phyloP scores from a whole-genome alignment of 2,888 invertebrate species.

The Chymomyza caudatula region DNA sequence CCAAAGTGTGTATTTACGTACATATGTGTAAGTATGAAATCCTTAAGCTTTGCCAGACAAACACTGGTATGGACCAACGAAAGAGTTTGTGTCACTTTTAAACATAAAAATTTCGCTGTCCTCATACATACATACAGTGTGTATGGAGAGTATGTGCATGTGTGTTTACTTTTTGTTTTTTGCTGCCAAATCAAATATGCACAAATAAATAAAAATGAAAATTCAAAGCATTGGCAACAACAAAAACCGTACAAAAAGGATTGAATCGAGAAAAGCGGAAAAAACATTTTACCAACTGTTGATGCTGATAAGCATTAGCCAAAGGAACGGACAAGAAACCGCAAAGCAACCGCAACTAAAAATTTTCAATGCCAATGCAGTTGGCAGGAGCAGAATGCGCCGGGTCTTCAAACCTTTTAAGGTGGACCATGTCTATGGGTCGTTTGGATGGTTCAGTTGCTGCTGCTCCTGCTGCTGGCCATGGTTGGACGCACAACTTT shows the following conservation, averaged over 20 bases:
- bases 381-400: neutral
- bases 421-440: neutral
- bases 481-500: constrained; percentile 18
- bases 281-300: constrained; percentile 34
- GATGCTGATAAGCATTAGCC: constrained; percentile 43
- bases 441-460: neutral
- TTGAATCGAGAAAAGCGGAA: neutral
- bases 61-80: neutral
- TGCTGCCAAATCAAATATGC: constrained; percentile 64
- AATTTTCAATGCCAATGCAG: neutral
- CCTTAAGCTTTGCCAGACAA: neutral
- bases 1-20: constrained; percentile 17
- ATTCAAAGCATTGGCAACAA: constrained; percentile 49
- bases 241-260: constrained; percentile 6
- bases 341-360: neutral
- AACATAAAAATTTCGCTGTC: constrained; percentile 66
- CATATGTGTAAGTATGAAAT: neutral
- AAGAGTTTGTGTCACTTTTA: constrained; percentile 1
- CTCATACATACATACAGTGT: neutral
- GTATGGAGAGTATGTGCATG: neutral
- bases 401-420: neutral
- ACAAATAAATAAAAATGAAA: constrained; percentile 70
- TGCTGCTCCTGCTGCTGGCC: neutral
- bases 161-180: neutral
- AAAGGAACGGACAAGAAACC: neutral